phyloP scores from a whole-genome alignment of 2,888 invertebrate species.

The Eilema sororculum region DNA sequence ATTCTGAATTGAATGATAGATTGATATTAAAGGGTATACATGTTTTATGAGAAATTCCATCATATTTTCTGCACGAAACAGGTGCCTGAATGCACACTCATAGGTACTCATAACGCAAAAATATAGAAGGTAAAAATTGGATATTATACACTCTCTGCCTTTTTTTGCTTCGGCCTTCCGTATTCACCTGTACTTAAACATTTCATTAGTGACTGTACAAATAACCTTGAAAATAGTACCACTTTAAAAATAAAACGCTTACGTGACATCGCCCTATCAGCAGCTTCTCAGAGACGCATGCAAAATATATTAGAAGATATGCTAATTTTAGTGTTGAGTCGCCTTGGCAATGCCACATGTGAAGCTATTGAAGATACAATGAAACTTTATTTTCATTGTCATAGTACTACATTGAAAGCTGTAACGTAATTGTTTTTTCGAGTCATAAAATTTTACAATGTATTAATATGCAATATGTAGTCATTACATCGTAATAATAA shows the following conservation, averaged over 20 bases:
- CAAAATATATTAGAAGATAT: constrained; percentile 2
- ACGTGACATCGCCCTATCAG: constrained; percentile 1
- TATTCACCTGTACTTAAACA: background rate
- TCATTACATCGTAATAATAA: no score
- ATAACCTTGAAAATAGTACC: background rate
- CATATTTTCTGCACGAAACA: no score
- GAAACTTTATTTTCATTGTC: background rate
- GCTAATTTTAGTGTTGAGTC: constrained; percentile 12
- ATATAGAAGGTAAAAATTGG: no score
- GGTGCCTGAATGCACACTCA: no score
- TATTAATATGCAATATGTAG: no score
- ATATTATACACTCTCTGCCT: no score
- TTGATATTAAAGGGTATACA: no score
- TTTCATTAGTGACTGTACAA: background rate
- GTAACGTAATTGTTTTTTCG: constrained; percentile 3
- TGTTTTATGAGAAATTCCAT: no score
- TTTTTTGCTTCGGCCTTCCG: background rate
- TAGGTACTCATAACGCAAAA: no score
- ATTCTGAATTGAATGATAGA: no score
- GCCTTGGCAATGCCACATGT: constrained; percentile 7
- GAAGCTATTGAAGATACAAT: background rate
- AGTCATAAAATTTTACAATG: constrained; percentile 1
- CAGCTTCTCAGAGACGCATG: constrained; percentile 6
- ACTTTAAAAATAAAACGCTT: constrained; percentile 18
- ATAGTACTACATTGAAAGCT: background rate